Percentiles rank a stretch among this genome's conserved stretches.
Evolutionary conservation across 2,797 vertebrate genomes (phyloP).

Genomic region (Taeniopygia guttata): DNA sequence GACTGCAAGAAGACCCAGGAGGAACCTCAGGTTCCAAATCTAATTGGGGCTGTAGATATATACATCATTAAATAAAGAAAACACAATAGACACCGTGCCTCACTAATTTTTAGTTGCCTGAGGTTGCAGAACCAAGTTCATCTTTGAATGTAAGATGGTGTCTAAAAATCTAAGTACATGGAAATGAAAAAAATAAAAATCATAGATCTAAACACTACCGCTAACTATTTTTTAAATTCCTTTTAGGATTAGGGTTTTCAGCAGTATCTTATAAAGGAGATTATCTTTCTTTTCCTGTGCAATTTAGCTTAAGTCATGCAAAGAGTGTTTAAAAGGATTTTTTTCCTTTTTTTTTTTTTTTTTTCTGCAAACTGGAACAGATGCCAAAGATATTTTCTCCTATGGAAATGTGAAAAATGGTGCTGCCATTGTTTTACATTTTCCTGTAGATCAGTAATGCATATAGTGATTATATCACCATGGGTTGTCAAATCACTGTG

Average conservation of each 20-base stretch:
- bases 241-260: neutral
- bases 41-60: neutral
- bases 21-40: neutral
- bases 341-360: neutral
- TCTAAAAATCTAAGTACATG: neutral
- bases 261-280: neutral
- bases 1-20: neutral
- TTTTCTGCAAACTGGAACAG: neutral
- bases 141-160: neutral
- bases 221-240: neutral
- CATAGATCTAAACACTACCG: neutral
- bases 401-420: conserved; percentile 41
- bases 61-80: conserved; percentile 24
- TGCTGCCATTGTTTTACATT: neutral
- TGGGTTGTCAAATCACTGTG: conserved; percentile 28
- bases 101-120: neutral
- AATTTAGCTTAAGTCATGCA: neutral
- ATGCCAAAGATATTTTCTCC: conserved; percentile 11
- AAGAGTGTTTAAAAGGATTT: neutral
- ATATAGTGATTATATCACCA: conserved; percentile 21
- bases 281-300: neutral
- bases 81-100: neutral
- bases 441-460: conserved; percentile 21
- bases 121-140: neutral
- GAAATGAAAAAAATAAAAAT: neutral